Evolutionary conservation across 2,113 vertebrate genomes (phyloP).

Genomic region (Sinosuthora webbiana): DNA sequence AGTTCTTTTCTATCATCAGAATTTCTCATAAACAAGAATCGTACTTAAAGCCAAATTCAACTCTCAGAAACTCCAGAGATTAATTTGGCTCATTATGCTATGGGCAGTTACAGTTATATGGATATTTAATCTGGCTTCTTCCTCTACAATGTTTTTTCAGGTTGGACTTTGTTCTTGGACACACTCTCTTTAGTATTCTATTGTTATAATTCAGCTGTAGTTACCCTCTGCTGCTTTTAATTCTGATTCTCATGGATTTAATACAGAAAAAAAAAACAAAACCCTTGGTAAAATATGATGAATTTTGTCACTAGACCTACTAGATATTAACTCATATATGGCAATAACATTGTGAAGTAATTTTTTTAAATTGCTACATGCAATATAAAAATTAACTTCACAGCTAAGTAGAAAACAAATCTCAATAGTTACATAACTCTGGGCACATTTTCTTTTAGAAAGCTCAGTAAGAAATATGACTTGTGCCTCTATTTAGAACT

Average conservation of each 20-base stretch:
- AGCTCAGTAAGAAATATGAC: not conserved
- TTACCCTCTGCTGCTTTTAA: not conserved
- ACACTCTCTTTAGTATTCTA: not conserved
- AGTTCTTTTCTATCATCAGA: not conserved
- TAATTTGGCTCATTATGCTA: not conserved
- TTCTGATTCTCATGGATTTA: not conserved
- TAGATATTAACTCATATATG: not conserved
- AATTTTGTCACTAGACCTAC: not conserved
- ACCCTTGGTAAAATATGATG: not conserved
- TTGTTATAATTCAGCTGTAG: not conserved
- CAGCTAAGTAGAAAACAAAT: not conserved
- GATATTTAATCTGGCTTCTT: conserved; percentile 5
- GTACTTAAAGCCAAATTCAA: not conserved
- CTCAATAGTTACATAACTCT: not conserved
- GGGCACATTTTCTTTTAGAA: not conserved
- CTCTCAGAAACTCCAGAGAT: not conserved
- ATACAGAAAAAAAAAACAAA: not conserved
- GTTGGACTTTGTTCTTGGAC: not conserved
- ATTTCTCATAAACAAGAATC: not conserved
- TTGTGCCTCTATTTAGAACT: not conserved
- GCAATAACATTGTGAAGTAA: not conserved
- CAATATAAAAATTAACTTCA: not conserved
- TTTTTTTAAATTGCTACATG: not conserved
- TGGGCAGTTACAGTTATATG: not conserved
- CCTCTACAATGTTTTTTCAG: not conserved